phyloP scores from a whole-genome alignment of 2,888 invertebrate genomes.

The Cantharis nigra region DNA sequence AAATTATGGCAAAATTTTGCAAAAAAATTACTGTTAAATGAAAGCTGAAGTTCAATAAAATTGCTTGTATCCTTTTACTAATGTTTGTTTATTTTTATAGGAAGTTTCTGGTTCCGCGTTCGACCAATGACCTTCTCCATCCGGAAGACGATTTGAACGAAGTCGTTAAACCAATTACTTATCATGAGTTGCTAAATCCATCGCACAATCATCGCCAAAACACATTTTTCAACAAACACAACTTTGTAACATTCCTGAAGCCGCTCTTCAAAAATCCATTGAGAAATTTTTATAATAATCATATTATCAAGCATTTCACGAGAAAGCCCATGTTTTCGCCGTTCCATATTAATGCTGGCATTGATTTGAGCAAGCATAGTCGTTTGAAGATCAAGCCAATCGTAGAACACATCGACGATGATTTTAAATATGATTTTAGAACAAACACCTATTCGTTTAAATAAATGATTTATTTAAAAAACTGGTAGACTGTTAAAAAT shows the following conservation, averaged over 20 bases:
- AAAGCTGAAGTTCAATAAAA: not conserved
- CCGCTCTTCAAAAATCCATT: not conserved
- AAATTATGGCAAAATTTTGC: not conserved
- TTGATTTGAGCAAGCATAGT: not conserved
- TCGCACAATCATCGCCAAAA: not conserved
- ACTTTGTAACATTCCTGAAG: not conserved
- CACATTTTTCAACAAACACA: not conserved
- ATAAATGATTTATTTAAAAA: not conserved
- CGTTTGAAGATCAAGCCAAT: conserved; percentile 47
- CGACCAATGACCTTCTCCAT: not conserved
- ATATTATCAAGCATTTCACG: not conserved
- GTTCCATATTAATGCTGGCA: not conserved
- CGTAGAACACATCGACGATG: conserved; percentile 48
- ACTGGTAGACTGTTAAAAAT: not conserved
- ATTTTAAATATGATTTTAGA: conserved; percentile 52
- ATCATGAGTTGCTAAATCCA: not conserved
- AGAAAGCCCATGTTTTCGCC: not conserved
- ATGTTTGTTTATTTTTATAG: not conserved
- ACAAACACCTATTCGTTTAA: conserved; percentile 40
- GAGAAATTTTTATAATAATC: not conserved
- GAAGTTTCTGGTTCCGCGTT: not conserved
- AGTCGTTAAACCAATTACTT: not conserved
- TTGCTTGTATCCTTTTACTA: not conserved
- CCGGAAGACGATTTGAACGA: not conserved
- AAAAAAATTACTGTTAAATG: not conserved